These are phyloP conservation scores for Chelonoidis abingdonii DNA, from an alignment of 2,113 vertebrate genomes.

Conservation along the genomic window DNA sequence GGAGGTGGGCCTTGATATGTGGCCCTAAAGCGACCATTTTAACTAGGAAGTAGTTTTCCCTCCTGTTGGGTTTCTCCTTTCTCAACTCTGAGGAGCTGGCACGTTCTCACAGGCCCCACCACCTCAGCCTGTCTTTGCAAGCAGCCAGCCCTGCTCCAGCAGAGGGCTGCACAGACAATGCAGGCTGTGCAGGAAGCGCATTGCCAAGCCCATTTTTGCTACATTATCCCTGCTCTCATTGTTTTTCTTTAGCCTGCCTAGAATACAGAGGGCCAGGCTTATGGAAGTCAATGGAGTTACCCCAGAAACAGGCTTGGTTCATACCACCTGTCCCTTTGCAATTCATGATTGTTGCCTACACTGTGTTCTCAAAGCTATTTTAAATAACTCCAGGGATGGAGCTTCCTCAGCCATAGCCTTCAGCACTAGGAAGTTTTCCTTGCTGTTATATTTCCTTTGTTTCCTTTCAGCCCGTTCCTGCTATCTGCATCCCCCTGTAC, in stretches of 20 bases:
- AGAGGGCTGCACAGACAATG: background rate
- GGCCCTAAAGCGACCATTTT: background rate
- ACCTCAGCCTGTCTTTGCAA: background rate
- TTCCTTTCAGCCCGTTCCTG: background rate
- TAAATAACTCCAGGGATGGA: background rate
- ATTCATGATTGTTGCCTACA: background rate
- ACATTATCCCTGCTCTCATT: background rate
- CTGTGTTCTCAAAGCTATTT: background rate
- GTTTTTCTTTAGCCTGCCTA: background rate
- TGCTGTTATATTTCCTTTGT: background rate
- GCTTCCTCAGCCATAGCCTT: background rate
- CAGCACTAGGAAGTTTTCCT: background rate
- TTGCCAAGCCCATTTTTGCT: rapidly evolving
- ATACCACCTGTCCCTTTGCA: rapidly evolving
- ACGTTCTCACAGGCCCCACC: background rate
- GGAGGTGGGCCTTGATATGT: background rate
- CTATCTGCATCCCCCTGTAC: background rate
- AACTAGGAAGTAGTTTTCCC: background rate
- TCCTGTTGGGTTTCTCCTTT: background rate
- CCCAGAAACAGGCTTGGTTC: background rate
- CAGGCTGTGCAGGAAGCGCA: background rate
- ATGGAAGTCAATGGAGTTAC: rapidly evolving
- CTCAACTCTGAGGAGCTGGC: background rate
- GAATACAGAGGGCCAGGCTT: background rate
- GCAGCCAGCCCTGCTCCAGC: background rate